Evolutionary conservation across 1,140 invertebrate species (phyloP).

Genomic region (Bradynema listronoti): DNA sequence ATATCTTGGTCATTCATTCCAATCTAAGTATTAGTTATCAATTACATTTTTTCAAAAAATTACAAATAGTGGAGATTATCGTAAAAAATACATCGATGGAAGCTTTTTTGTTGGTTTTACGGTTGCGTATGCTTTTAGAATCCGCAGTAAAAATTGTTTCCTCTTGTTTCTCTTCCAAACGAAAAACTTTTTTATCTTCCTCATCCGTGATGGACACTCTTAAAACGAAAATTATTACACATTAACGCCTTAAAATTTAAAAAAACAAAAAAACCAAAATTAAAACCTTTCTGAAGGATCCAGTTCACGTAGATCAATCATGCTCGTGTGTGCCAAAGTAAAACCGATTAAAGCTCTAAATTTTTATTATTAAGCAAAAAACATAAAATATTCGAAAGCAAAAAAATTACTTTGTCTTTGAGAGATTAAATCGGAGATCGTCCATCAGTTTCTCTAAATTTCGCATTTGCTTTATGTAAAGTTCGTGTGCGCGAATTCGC

Average conservation of each 20-base stretch:
- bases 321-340: not conserved
- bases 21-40: not conserved
- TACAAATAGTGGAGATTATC: no score
- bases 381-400: not conserved
- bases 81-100: no score
- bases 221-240: no score
- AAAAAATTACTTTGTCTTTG: slow-evolving; percentile 6
- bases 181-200: no score
- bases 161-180: no score
- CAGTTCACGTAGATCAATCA: slow-evolving; percentile 8
- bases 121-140: no score
- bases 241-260: slow-evolving; percentile 3
- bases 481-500: not conserved
- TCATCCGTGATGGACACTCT: no score
- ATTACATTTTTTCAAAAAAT: no score
- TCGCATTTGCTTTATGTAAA: not conserved
- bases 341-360: slow-evolving; percentile 8
- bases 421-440: slow-evolving; percentile 9
- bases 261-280: not conserved
- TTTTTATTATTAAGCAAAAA: not conserved
- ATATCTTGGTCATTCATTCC: not conserved
- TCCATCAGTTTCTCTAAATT: not conserved
- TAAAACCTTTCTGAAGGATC: not conserved
- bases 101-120: no score
- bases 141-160: no score